Percentiles rank a stretch among this genome's conserved stretches.
phyloP scores from a whole-genome alignment of 1,140 invertebrate species.

The Drosophila aff. region DNA sequence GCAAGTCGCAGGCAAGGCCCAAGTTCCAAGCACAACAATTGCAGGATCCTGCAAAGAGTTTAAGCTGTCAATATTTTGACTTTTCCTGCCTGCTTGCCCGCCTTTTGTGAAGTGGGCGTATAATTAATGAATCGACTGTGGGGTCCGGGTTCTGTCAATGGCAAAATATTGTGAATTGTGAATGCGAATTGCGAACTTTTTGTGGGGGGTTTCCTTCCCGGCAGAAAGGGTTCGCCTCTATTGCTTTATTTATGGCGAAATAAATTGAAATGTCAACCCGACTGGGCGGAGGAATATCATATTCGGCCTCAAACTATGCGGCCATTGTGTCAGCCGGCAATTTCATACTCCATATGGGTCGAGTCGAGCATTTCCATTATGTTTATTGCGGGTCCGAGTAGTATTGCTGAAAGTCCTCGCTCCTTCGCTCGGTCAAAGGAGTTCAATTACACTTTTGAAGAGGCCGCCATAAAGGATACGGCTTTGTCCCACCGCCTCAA shows the following conservation, averaged over 20 bases:
- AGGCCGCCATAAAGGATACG: slow-evolving; percentile 48
- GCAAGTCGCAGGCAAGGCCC: slow-evolving; percentile 44
- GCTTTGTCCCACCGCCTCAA: slow-evolving; percentile 35
- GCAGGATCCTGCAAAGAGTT: slow-evolving; percentile 60
- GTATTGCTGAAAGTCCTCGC: slow-evolving; percentile 6
- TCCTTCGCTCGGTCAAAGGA: slow-evolving; percentile 37
- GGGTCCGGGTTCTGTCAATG: slow-evolving; percentile 55
- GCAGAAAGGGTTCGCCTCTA: slow-evolving; percentile 69
- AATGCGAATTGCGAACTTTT: slow-evolving; percentile 60
- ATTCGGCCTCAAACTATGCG: slow-evolving; percentile 72
- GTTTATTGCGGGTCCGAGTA: slow-evolving; percentile 51
- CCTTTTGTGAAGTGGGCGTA: slow-evolving; percentile 81
- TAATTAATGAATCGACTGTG: slow-evolving; percentile 70
- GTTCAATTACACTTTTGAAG: slow-evolving; percentile 60
- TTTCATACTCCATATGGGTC: slow-evolving; percentile 59
- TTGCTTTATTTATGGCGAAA: slow-evolving; percentile 82
- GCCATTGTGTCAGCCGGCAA: slow-evolving; percentile 62
- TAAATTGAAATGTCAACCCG: slow-evolving; percentile 84
- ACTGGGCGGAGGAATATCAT: slow-evolving; percentile 69
- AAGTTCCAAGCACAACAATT: slow-evolving; percentile 53
- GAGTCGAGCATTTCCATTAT: slow-evolving; percentile 40
- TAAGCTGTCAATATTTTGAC: slow-evolving; percentile 85
- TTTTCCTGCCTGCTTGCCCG: slow-evolving; percentile 65
- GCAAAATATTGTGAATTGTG: slow-evolving; percentile 68
- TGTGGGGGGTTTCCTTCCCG: slow-evolving; percentile 3